phyloP scores from a whole-genome alignment of 2,797 vertebrate genomes.

The Chiroxiphia lanceolata region DNA sequence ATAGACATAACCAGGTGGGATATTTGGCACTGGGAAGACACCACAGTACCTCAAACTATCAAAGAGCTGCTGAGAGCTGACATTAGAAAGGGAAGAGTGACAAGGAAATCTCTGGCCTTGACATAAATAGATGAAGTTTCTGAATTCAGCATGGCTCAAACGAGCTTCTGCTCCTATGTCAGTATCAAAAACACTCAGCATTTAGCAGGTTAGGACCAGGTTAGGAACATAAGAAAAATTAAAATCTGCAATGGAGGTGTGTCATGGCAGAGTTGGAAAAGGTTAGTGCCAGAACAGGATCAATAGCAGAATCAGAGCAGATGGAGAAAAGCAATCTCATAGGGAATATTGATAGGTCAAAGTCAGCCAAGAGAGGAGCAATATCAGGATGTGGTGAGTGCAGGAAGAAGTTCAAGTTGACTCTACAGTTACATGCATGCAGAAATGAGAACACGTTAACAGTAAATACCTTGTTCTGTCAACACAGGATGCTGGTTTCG shows the following conservation, averaged over 20 bases:
- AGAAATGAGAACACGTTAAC: neutral
- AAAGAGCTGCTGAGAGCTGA: neutral
- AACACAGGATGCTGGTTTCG: neutral
- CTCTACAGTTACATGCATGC: neutral
- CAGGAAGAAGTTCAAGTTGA: neutral
- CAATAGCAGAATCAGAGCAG: neutral
- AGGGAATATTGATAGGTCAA: neutral
- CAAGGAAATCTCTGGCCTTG: neutral
- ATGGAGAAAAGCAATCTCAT: neutral
- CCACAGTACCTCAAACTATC: neutral
- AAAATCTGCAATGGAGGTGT: neutral
- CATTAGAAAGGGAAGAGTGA: neutral
- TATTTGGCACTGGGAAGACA: neutral
- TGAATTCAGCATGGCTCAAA: neutral
- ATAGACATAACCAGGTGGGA: neutral
- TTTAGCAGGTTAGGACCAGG: neutral
- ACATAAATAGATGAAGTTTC: neutral
- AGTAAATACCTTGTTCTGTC: constrained; percentile 15
- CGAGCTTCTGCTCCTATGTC: neutral
- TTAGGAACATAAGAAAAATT: neutral
- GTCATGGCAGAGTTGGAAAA: neutral
- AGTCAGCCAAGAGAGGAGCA: neutral
- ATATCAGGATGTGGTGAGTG: neutral
- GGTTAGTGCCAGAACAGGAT: neutral
- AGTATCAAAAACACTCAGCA: neutral